These are phyloP conservation scores for Villa cingulata DNA, from an alignment of 2,888 invertebrate species.

Conservation along the genomic window DNA sequence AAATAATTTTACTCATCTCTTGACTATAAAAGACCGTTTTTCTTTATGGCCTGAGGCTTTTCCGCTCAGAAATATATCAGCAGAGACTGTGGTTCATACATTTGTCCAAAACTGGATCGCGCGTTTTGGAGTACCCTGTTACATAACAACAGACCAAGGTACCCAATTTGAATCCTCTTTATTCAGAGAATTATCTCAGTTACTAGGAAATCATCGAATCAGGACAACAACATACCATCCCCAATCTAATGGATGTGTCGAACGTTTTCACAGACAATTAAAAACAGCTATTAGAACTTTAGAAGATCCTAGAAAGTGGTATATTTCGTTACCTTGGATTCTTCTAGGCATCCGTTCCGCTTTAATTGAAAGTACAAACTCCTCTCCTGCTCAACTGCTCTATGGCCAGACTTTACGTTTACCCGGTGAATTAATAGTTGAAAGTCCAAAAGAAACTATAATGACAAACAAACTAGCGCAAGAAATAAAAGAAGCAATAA, in stretches of 20 bases:
- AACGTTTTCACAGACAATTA: background rate
- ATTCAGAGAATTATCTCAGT: background rate
- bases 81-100: background rate
- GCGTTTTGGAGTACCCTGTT: background rate
- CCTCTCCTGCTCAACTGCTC: background rate
- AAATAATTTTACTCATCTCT: background rate
- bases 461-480: background rate
- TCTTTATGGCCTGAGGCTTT: background rate
- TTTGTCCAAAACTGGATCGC: background rate
- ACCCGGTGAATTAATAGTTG: background rate
- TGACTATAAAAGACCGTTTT: background rate
- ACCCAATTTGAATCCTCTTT: background rate
- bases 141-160: background rate
- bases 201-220: background rate
- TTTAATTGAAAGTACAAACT: background rate
- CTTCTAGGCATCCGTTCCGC: background rate
- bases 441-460: background rate
- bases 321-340: background rate
- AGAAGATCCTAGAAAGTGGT: background rate
- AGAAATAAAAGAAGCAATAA: background rate
- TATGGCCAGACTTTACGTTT: background rate
- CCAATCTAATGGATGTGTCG: background rate
- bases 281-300: background rate
- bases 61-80: background rate
- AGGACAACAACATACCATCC: background rate